Evolutionary conservation across 2,888 invertebrate genomes (phyloP).

Genomic region (Nesidiocoris tenuis): DNA sequence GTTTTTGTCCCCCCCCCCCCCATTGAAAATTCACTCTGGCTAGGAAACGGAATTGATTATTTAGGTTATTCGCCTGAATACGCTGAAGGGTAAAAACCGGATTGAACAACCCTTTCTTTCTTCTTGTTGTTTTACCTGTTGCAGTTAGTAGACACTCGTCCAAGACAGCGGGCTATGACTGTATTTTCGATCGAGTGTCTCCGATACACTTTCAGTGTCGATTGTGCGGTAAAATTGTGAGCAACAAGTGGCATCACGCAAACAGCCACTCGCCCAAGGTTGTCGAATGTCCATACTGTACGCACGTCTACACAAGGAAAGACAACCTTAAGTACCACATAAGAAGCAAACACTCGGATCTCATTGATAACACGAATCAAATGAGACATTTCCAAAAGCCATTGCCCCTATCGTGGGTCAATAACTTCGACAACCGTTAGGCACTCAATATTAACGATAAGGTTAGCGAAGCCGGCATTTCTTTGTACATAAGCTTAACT

Average conservation of each 20-base stretch:
- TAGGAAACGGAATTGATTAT: neutral
- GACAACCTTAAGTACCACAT: conserved; percentile 69
- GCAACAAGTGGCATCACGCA: conserved; percentile 66
- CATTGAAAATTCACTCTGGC: neutral
- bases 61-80: too few species aligned
- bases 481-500: too few species aligned
- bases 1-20: conserved; percentile 3
- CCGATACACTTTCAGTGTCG: conserved; percentile 57
- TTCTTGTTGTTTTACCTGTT: conserved; percentile 50
- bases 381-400: conserved; percentile 12
- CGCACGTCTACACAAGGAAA: conserved; percentile 64
- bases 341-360: conserved; percentile 61
- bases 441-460: conserved; percentile 7
- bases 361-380: conserved; percentile 20
- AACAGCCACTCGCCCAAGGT: conserved; percentile 49
- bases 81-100: neutral
- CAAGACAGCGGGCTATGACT: conserved; percentile 45
- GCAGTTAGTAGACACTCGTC: conserved; percentile 34
- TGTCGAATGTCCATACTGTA: conserved; percentile 62
- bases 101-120: conserved; percentile 17
- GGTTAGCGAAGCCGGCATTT: conserved; percentile 17
- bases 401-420: conserved; percentile 6
- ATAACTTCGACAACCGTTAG: conserved; percentile 30
- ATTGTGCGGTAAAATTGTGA: conserved; percentile 66
- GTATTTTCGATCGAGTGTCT: conserved; percentile 48